Evolutionary conservation across 2,113 vertebrate species (phyloP).

Genomic region (Lophotis ruficrista): DNA sequence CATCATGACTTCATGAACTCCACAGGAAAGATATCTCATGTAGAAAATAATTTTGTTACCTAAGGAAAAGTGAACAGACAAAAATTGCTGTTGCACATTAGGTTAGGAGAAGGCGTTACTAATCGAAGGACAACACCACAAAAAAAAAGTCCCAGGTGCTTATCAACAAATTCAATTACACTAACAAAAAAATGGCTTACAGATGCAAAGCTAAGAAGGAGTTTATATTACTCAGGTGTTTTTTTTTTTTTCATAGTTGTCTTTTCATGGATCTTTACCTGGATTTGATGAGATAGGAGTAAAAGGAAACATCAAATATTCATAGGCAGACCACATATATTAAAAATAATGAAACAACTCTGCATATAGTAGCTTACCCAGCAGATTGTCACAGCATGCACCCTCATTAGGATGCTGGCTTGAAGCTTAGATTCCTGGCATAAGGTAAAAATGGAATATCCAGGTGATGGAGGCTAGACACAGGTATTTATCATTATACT

Average conservation of each 20-base stretch:
- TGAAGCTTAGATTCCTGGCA: slow-evolving; percentile 67
- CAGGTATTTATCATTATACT: slow-evolving; percentile 69
- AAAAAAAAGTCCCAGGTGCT: slow-evolving; percentile 51
- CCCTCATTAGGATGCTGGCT: slow-evolving; percentile 74
- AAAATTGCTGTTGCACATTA: slow-evolving; percentile 30
- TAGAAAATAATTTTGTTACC: slow-evolving; percentile 42
- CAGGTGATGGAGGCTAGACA: slow-evolving; percentile 51
- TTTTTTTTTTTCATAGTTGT: neutral
- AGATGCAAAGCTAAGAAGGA: slow-evolving; percentile 46
- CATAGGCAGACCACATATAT: slow-evolving; percentile 48
- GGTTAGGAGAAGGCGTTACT: slow-evolving; percentile 21
- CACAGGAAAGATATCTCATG: neutral
- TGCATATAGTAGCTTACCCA: slow-evolving; percentile 70
- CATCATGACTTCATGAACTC: neutral
- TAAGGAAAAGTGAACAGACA: slow-evolving; percentile 13
- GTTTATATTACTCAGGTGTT: slow-evolving; percentile 15
- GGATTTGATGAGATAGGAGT: slow-evolving; percentile 55
- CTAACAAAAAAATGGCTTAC: slow-evolving; percentile 43
- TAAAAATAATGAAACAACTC: slow-evolving; percentile 77
- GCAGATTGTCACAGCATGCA: slow-evolving; percentile 77
- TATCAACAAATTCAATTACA: slow-evolving; percentile 74
- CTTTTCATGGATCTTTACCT: slow-evolving; percentile 49
- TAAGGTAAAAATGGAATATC: slow-evolving; percentile 63
- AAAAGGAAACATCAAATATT: slow-evolving; percentile 65
- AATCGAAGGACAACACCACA: slow-evolving; percentile 30